A percentile compares a stretch with the other conserved stretches of the same genome.
Evolutionary conservation across 1,140 invertebrate genomes (phyloP).

Genomic region (Scylla paramamosain): DNA sequence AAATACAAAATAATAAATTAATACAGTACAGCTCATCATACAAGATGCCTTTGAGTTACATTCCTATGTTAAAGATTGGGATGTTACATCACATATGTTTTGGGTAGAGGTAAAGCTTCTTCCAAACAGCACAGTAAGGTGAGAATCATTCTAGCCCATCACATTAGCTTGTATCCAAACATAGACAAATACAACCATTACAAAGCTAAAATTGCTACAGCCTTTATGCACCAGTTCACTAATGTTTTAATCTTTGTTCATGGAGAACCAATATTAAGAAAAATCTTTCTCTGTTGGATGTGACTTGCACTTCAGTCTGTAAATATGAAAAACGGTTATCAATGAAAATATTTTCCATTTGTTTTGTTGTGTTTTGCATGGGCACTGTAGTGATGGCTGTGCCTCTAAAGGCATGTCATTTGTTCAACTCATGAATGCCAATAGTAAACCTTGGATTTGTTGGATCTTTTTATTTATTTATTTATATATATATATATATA

Average conservation of each 20-base stretch:
- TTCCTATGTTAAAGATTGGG: too few species aligned
- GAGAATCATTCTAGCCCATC: background rate
- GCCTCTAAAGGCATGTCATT: too few species aligned
- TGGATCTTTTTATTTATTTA: too few species aligned
- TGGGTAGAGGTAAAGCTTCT: background rate
- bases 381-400: too few species aligned
- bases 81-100: background rate
- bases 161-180: background rate
- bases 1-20: background rate
- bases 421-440: too few species aligned
- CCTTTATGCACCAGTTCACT: background rate
- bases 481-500: too few species aligned
- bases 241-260: slow-evolving; percentile 76
- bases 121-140: background rate
- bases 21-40: background rate
- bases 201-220: background rate
- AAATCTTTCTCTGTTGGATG: slow-evolving; percentile 95
- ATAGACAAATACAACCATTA: background rate
- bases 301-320: slow-evolving; percentile 87
- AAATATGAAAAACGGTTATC: slow-evolving; percentile 85
- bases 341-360: background rate
- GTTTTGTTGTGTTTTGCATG: too few species aligned
- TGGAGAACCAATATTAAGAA: slow-evolving; percentile 91
- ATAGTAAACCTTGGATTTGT: too few species aligned
- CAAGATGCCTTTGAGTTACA: too few species aligned